Evolutionary conservation across 1,140 invertebrate species (phyloP).

Genomic region (Eurosta solidaginis): DNA sequence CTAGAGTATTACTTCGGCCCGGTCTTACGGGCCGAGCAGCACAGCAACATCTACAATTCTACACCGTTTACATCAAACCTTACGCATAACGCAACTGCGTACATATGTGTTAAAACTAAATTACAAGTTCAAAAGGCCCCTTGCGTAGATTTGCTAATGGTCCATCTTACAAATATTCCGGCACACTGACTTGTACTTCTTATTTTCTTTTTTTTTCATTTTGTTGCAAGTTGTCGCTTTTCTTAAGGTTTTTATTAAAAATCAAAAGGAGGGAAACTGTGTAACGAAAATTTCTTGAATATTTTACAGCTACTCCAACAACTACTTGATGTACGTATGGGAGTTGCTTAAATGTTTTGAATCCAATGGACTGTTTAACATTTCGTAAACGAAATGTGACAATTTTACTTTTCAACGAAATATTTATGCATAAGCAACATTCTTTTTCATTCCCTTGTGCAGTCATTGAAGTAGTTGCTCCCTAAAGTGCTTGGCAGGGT

Average conservation of each 20-base stretch:
- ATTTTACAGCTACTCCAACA: not conserved
- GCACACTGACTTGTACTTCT: too few species aligned
- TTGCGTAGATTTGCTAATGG: too few species aligned
- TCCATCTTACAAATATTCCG: too few species aligned
- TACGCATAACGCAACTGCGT: too few species aligned
- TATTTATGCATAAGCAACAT: slow-evolving; percentile 3
- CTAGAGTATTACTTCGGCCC: too few species aligned
- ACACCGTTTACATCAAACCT: too few species aligned
- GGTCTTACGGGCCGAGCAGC: too few species aligned
- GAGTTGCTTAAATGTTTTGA: slow-evolving; percentile 4
- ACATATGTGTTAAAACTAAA: too few species aligned
- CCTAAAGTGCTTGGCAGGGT: not conserved
- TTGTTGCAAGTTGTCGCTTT: not conserved
- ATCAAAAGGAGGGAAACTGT: not conserved
- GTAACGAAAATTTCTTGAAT: not conserved
- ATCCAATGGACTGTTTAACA: slow-evolving; percentile 26
- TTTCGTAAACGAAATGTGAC: slow-evolving; percentile 21
- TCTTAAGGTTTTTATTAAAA: not conserved
- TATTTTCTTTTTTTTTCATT: too few species aligned
- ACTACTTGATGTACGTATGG: not conserved
- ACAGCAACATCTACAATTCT: too few species aligned
- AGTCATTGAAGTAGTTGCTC: not conserved
- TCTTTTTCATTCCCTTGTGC: not conserved
- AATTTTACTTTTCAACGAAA: slow-evolving; percentile 15
- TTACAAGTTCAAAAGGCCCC: too few species aligned